Percentiles rank a stretch among this genome's conserved stretches.
phyloP scores from a whole-genome alignment of 64 coral and sea anemone genomes.

The Actinia tenebrosa region DNA sequence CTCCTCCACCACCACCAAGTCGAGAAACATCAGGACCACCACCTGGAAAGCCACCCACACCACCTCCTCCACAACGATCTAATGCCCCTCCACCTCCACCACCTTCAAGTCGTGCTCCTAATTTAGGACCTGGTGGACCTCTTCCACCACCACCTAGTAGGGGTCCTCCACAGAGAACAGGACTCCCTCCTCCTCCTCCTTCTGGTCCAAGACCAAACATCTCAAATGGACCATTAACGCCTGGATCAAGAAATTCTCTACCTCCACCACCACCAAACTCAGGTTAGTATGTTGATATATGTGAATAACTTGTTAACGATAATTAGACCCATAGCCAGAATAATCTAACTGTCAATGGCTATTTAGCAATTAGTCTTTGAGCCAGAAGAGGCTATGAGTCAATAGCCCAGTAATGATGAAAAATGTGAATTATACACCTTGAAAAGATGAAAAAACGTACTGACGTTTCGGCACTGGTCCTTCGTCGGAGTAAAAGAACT shows the following conservation, averaged over 20 bases:
- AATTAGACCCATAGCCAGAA: too few species aligned
- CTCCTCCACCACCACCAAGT: slow-evolving; percentile 52
- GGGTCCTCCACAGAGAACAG: slow-evolving; percentile 28
- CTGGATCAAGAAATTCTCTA: slow-evolving; percentile 21
- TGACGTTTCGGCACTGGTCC: too few species aligned
- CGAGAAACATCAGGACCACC: slow-evolving; percentile 2
- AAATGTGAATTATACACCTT: too few species aligned
- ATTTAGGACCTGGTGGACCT: slow-evolving; percentile 19
- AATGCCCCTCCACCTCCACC: slow-evolving; percentile 38
- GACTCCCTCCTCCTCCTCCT: slow-evolving; percentile 14
- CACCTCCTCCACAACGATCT: slow-evolving; percentile 20
- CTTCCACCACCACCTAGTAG: slow-evolving; percentile 59
- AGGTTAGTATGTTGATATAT: neutral
- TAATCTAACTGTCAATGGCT: too few species aligned
- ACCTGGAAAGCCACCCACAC: slow-evolving; percentile 16
- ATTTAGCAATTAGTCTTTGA: too few species aligned
- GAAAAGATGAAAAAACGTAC: too few species aligned
- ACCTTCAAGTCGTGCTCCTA: slow-evolving; percentile 30
- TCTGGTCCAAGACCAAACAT: neutral
- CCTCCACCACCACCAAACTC: slow-evolving; percentile 1
- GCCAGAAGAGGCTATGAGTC: too few species aligned
- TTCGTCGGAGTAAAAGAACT: too few species aligned
- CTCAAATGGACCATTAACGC: neutral
- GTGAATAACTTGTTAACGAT: too few species aligned
- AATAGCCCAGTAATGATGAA: too few species aligned